Evolutionary conservation across 2,113 vertebrate species (phyloP), one percentile per base, ranked within the genome.

Genomic region (Myiagra hebetior): DNA sequence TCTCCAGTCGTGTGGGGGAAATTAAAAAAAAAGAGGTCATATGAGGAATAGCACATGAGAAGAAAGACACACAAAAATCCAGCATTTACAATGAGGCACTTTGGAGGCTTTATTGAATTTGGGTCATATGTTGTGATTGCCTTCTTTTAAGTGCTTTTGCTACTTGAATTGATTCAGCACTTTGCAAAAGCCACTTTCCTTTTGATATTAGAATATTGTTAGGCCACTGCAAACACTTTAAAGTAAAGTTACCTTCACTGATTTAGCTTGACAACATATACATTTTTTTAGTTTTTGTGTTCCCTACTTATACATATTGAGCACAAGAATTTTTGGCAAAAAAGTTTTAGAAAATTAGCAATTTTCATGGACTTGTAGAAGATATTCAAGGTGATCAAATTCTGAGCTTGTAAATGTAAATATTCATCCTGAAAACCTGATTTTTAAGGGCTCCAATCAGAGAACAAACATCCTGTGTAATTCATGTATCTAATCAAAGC

Each of bases 391-490:
- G 72, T 94, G 64, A 95, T 85, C 56, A 92, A 37, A 96, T 94
- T 94, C 83, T 75, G 64, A 88, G 46, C 95, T 91, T 91, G 73
- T 86, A 94, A 91, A 91, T 95, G 91, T 94, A 95, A 92, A 92
- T 94, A 95, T 96, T 94, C 85, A 91, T 93, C 56, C 93, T 52
- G 85, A 87, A 96, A 96, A 91, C 42, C 60, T 94, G 93, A 96
- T 96, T 97, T 85, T 96, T 93, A 95, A 97, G 91, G 95, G 73
- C 53, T 93, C 85, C 96, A 96, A 94, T 94, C 92, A 88, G 92
- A 87, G 87, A 95, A 77, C 75, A 95, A 95, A 96, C 91, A 96
- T 97, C 92, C 96, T 96, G 95, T 89, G 92, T 93, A 93, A 96
- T 95, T 95, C 92, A 84, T 85, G 80, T 91, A 86, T 87, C 95